Percentiles rank a stretch among this genome's conserved stretches.
phyloP scores from a whole-genome alignment of 2,888 invertebrate genomes.

The Drosophila lutescens region DNA sequence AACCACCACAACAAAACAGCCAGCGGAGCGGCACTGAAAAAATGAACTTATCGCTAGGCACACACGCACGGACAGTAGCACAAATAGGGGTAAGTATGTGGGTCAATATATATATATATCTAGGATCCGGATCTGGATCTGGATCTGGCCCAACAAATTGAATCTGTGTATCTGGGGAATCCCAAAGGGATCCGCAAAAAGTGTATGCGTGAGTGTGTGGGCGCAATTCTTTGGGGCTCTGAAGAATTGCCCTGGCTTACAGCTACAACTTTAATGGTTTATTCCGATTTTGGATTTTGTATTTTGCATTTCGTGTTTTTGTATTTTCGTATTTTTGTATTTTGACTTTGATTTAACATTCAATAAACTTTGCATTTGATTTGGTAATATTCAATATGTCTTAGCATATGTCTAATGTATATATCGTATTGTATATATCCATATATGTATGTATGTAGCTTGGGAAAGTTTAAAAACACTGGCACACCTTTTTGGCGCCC shows the following conservation, averaged over 20 bases:
- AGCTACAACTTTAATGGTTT: conserved; percentile 22
- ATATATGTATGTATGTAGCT: conserved; percentile 29
- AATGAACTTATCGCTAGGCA: conserved; percentile 56
- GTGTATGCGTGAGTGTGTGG: conserved; percentile 1
- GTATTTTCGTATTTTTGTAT: conserved; percentile 17
- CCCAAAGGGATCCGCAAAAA: no score
- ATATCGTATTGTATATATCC: conserved; percentile 27
- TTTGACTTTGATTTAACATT: conserved; percentile 36
- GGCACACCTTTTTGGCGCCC: neutral
- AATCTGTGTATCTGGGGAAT: no score
- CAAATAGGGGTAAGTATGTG: conserved; percentile 24
- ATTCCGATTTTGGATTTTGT: conserved; percentile 2
- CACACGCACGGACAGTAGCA: conserved; percentile 33
- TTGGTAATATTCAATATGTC: conserved; percentile 40
- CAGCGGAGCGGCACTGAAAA: conserved; percentile 32
- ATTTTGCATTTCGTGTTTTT: neutral
- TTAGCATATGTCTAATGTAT: conserved; percentile 32
- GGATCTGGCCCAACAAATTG: no score
- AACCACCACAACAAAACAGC: conserved; percentile 37
- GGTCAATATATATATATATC: neutral
- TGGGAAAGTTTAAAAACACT: conserved; percentile 37
- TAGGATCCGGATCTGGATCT: conserved; percentile 1
- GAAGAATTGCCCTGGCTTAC: conserved; percentile 37
- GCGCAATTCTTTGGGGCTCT: conserved; percentile 41
- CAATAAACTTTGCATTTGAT: conserved; percentile 40